Evolutionary conservation across 2,888 invertebrate species (phyloP), one percentile per base, ranked within the genome.

Genomic region (Kuschelorhynchus macadamiae): DNA sequence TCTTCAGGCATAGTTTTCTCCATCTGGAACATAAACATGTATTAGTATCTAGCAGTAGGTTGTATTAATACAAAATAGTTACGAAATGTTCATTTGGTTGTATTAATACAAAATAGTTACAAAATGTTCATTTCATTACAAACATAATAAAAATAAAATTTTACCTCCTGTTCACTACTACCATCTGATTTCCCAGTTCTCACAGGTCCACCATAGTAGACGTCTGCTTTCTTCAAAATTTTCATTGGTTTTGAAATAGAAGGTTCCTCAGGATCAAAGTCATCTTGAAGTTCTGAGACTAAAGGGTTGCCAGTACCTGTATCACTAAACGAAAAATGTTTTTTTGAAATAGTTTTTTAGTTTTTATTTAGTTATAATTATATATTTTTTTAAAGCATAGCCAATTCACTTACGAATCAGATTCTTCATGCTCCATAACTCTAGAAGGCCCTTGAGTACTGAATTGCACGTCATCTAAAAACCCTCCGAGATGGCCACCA

Each of bases 231-330:
- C n/a, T 82, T 82, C 9, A 57, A 78, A 20, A 80, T 71, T 47
- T 39, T 83, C 75, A 65, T 61, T 74, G 80, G 71, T 77, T 81
- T 76, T 2, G 78, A 76, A 25, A 74, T 66, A 1, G 77, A 75
- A 3, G 73, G 66, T 71, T 91, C 90, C 46, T 89, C 89, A 0
- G 90, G 89, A 74, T 92, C 92, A 44, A 95, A 84, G 79, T 96
- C 95, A 79, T 96, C 95, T 82, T 93, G 92, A 73, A 92, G 91
- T 52, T 91, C 91, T 20, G 93, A 92, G 0, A 96, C 94, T 78
- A 92, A 85, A 18, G 94, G 94, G 85, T 94, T 94, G 5, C 87
- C 89, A 32, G 87, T 86, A 71, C 90, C 92, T 25, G 88, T 89
- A 66, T 93, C 93, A 78, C 92, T 92, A 64, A 9, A 49, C 42